These are phyloP conservation scores for Ophion ventricosus DNA, from an alignment of 2,888 invertebrate genomes.

Conservation along the genomic window DNA sequence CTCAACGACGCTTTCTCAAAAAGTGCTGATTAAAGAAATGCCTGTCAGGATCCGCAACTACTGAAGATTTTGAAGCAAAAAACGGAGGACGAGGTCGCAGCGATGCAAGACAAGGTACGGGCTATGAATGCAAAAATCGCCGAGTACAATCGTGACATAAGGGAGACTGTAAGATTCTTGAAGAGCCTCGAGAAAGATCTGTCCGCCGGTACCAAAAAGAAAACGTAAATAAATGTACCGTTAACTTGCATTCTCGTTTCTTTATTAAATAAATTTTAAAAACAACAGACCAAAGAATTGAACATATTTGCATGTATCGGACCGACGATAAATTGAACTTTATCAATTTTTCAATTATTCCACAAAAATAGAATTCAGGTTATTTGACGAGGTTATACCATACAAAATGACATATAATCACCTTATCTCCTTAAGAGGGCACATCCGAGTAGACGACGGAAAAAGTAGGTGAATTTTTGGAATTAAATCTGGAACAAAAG, in stretches of 20 bases:
- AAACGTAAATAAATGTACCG: slow-evolving; percentile 36
- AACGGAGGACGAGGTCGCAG: slow-evolving; percentile 73
- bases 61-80: slow-evolving; percentile 72
- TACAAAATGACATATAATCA: too few species aligned
- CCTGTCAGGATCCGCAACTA: slow-evolving; percentile 72
- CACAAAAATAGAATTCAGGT: neutral
- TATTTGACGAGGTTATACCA: too few species aligned
- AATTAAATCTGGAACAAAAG: too few species aligned
- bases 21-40: neutral
- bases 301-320: neutral
- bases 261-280: neutral
- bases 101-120: slow-evolving; percentile 73
- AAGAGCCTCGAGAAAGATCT: slow-evolving; percentile 73
- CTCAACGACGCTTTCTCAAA: neutral
- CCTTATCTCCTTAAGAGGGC: too few species aligned
- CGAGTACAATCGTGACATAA: slow-evolving; percentile 74
- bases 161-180: slow-evolving; percentile 74
- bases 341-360: neutral
- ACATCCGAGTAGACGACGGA: too few species aligned
- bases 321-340: neutral
- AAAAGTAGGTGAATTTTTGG: too few species aligned
- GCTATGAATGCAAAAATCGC: slow-evolving; percentile 74
- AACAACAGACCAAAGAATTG: too few species aligned
- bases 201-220: slow-evolving; percentile 66
- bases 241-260: neutral